Evolutionary conservation across 2,888 invertebrate genomes (phyloP).

Genomic region (Heliothis peltigera): DNA sequence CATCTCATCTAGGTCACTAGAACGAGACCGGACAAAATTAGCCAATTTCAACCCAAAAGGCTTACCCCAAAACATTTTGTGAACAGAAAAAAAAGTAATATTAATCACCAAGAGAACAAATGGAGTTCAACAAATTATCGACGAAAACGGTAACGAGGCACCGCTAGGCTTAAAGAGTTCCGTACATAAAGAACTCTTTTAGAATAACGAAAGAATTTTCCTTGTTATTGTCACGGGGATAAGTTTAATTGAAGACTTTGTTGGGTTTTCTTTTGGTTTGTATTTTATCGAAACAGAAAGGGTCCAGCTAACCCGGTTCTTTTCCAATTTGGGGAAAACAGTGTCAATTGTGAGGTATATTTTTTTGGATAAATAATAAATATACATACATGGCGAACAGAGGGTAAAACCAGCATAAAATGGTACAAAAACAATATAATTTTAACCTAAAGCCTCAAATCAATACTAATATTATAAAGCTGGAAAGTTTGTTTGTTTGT

Average conservation of each 20-base stretch:
- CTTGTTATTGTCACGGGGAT: slow-evolving; percentile 14
- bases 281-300: background rate
- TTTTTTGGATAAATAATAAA: too few relatives aligned
- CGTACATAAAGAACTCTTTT: slow-evolving; percentile 32
- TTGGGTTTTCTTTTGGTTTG: slow-evolving; percentile 3
- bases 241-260: slow-evolving; percentile 30
- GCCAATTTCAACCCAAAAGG: slow-evolving; percentile 13
- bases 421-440: too few relatives aligned
- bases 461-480: too few relatives aligned
- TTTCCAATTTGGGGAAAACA: background rate
- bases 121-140: slow-evolving; percentile 43
- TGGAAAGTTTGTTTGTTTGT: too few relatives aligned
- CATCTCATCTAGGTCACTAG: slow-evolving; percentile 6
- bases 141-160: slow-evolving; percentile 47
- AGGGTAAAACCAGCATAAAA: too few relatives aligned
- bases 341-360: background rate
- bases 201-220: slow-evolving; percentile 19
- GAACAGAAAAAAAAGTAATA: slow-evolving; percentile 29
- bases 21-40: slow-evolving; percentile 7
- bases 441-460: too few relatives aligned
- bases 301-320: background rate
- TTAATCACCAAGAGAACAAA: slow-evolving; percentile 39
- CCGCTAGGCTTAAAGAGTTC: slow-evolving; percentile 42
- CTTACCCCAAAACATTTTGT: slow-evolving; percentile 13
- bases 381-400: too few relatives aligned